Conservation (phyloP, 2,888 invertebrate species). For the Timema podura region DNA sequence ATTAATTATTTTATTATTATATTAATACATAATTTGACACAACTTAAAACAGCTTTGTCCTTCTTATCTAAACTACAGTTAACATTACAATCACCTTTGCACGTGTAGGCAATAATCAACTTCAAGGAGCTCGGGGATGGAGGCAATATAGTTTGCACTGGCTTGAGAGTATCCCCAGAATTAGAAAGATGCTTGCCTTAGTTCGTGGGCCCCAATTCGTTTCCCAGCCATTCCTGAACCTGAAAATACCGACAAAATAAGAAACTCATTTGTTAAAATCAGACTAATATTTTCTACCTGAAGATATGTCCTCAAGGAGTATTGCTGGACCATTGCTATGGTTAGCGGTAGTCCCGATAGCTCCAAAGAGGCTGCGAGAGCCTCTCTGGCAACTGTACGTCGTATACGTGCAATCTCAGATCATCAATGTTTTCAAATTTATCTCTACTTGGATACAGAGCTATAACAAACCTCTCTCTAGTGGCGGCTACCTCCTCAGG, state of each 20-base stretch:
- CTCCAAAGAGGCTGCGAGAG: background rate
- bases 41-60: background rate
- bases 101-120: background rate
- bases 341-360: background rate
- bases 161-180: background rate
- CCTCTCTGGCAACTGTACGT: constrained; percentile 3
- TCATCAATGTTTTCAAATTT: background rate
- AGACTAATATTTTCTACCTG: background rate
- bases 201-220: background rate
- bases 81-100: background rate
- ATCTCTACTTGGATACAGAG: background rate
- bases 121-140: background rate
- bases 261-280: background rate
- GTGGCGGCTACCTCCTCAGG: background rate
- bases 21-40: too few relatives aligned
- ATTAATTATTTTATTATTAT: too few relatives aligned
- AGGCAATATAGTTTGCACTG: background rate
- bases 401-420: background rate
- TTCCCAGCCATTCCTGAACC: background rate
- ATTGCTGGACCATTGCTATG: background rate
- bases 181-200: background rate
- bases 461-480: background rate
- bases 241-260: constrained; percentile 5
- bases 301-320: constrained; percentile 7
- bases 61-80: background rate